Percentiles rank a stretch among this genome's conserved stretches.
phyloP scores from a whole-genome alignment of 2,113 vertebrate genomes.

The Neopipo cinnamomea region DNA sequence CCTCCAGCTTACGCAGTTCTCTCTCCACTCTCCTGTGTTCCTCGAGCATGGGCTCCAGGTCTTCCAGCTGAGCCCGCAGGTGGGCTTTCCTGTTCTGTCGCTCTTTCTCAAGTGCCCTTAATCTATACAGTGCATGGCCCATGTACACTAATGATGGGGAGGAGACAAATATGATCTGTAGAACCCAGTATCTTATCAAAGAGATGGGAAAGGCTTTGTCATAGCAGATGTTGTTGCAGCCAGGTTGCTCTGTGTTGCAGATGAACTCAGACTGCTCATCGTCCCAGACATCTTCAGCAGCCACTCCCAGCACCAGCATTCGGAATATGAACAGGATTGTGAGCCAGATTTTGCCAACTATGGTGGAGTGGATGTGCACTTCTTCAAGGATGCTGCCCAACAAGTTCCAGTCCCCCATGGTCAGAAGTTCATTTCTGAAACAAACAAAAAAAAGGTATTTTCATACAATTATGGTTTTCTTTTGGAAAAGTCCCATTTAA shows the following conservation, averaged over 20 bases:
- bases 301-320: constrained; percentile 92
- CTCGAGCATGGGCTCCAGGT: constrained; percentile 74
- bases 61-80: constrained; percentile 85
- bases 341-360: constrained; percentile 96
- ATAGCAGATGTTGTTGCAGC: constrained; percentile 92
- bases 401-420: constrained; percentile 96
- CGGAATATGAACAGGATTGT: constrained; percentile 95
- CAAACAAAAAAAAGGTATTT: neutral
- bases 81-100: constrained; percentile 83
- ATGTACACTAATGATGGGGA: constrained; percentile 93
- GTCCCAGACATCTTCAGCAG: constrained; percentile 93
- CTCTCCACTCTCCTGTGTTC: constrained; percentile 84
- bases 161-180: constrained; percentile 95
- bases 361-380: constrained; percentile 93
- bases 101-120: constrained; percentile 89
- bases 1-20: constrained; percentile 87
- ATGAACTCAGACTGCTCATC: constrained; percentile 92
- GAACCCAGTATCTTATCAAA: constrained; percentile 93
- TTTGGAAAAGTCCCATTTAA: neutral
- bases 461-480: neutral
- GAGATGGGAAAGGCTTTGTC: constrained; percentile 95
- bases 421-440: constrained; percentile 77
- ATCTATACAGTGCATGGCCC: constrained; percentile 88
- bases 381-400: constrained; percentile 92
- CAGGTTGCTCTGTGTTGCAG: constrained; percentile 94